Evolutionary conservation across 2,797 vertebrate species (phyloP).

Genomic region (Amphiprion clarkii): DNA sequence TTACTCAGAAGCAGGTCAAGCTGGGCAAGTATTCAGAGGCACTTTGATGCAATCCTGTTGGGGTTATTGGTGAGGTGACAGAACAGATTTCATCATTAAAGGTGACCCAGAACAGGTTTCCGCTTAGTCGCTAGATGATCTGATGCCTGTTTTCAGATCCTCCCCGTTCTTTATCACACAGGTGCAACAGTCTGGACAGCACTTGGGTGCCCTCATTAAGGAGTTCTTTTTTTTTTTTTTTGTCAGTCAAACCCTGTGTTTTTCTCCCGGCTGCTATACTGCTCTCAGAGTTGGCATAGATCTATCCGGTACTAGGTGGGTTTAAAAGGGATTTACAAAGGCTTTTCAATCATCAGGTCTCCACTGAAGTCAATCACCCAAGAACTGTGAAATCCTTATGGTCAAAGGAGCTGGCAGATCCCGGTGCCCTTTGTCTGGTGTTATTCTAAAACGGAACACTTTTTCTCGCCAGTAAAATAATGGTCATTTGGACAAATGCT

Average conservation of each 20-base stretch:
- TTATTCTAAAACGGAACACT: slow-evolving; percentile 5
- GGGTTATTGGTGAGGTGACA: slow-evolving; percentile 13
- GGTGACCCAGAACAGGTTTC: slow-evolving; percentile 21
- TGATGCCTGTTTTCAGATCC: slow-evolving; percentile 16
- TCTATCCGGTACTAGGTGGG: neutral
- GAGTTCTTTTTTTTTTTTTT: neutral
- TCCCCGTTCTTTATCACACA: slow-evolving; percentile 6
- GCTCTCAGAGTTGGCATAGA: slow-evolving; percentile 15
- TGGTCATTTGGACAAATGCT: slow-evolving; percentile 12
- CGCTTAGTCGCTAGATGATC: slow-evolving; percentile 31
- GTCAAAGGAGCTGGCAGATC: slow-evolving; percentile 19
- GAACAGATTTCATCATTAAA: slow-evolving; percentile 38
- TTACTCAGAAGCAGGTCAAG: slow-evolving; percentile 11
- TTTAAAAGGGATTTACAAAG: slow-evolving; percentile 31
- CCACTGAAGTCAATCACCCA: slow-evolving; percentile 38
- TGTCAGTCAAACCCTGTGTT: slow-evolving; percentile 1
- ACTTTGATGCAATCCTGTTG: slow-evolving; percentile 31
- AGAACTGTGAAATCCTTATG: slow-evolving; percentile 31
- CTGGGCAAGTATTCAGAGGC: slow-evolving; percentile 18
- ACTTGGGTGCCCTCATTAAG: slow-evolving; percentile 23
- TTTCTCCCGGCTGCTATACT: slow-evolving; percentile 14
- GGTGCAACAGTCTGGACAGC: slow-evolving; percentile 18
- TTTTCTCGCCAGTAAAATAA: neutral
- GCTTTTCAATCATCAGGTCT: slow-evolving; percentile 38
- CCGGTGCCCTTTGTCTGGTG: slow-evolving; percentile 3